Conservation (phyloP, 2,113 vertebrate genomes). For the Ceyx melanurus region DNA sequence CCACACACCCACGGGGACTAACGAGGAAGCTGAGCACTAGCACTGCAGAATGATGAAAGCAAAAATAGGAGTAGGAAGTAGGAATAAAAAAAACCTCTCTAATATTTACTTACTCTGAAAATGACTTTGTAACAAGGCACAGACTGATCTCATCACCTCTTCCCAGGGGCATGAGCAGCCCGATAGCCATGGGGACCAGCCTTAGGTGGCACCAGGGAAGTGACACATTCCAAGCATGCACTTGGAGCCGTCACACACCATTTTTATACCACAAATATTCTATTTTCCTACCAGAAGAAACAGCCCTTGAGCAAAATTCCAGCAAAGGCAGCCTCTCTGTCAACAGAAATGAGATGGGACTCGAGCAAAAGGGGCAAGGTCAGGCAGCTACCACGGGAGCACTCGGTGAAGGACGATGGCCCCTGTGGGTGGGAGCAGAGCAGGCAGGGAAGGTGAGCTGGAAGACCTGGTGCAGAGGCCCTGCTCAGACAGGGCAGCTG, state of each 20-base stretch:
- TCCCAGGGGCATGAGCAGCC: not conserved
- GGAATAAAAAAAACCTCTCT: not conserved
- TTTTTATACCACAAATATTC: not conserved
- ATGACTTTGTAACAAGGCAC: not conserved
- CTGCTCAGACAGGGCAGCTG: not conserved
- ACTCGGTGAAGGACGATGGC: fast-evolving
- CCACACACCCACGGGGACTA: not conserved
- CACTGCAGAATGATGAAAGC: not conserved
- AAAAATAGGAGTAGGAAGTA: not conserved
- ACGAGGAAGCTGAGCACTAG: not conserved
- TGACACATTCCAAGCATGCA: not conserved
- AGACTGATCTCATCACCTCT: not conserved
- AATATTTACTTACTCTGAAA: not conserved
- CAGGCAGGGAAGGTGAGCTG: not conserved
- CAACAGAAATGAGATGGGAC: not conserved
- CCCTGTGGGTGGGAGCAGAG: not conserved
- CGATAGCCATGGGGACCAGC: not conserved
- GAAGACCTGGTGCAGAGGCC: not conserved
- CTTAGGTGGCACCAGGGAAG: not conserved
- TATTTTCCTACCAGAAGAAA: not conserved
- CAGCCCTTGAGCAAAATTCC: not conserved
- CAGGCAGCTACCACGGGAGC: not conserved
- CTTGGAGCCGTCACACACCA: not conserved
- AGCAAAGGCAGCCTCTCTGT: not conserved
- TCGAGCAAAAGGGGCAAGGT: not conserved